phyloP scores from a whole-genome alignment of 2,113 vertebrate species.

The Vulpes lagopus region DNA sequence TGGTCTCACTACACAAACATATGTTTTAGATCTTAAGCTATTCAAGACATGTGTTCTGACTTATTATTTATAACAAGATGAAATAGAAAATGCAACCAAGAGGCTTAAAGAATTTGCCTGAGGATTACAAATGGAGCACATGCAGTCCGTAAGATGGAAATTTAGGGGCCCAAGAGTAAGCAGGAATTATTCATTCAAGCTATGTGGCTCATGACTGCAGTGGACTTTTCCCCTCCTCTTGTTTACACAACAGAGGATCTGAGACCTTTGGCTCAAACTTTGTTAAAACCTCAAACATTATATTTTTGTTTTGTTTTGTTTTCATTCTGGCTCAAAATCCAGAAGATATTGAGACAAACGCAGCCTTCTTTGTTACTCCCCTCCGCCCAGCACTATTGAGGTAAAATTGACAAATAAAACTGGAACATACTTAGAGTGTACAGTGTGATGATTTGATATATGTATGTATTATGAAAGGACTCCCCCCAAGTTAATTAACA shows the following conservation, averaged over 20 bases:
- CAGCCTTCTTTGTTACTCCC: not conserved
- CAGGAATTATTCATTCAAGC: not conserved
- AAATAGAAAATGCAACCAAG: slow-evolving; percentile 64
- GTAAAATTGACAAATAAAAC: not conserved
- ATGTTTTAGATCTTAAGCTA: slow-evolving; percentile 71
- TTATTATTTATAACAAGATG: slow-evolving; percentile 70
- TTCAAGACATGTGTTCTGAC: slow-evolving; percentile 55
- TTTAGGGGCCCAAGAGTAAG: not conserved
- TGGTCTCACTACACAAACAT: slow-evolving; percentile 56
- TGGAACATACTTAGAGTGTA: not conserved
- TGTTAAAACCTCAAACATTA: not conserved
- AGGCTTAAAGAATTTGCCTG: slow-evolving; percentile 58
- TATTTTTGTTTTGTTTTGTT: not conserved
- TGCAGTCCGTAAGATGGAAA: not conserved
- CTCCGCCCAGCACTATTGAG: not conserved
- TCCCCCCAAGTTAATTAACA: not conserved
- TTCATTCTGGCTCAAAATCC: not conserved
- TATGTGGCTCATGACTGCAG: not conserved
- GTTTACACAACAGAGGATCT: not conserved
- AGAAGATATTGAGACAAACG: not conserved
- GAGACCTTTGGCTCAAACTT: not conserved
- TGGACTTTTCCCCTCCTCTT: not conserved
- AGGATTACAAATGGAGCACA: not conserved
- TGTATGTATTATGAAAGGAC: not conserved
- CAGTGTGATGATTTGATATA: not conserved